These are phyloP conservation scores for Menidia menidia DNA, from an alignment of 2,797 vertebrate genomes.

Conservation along the genomic window DNA sequence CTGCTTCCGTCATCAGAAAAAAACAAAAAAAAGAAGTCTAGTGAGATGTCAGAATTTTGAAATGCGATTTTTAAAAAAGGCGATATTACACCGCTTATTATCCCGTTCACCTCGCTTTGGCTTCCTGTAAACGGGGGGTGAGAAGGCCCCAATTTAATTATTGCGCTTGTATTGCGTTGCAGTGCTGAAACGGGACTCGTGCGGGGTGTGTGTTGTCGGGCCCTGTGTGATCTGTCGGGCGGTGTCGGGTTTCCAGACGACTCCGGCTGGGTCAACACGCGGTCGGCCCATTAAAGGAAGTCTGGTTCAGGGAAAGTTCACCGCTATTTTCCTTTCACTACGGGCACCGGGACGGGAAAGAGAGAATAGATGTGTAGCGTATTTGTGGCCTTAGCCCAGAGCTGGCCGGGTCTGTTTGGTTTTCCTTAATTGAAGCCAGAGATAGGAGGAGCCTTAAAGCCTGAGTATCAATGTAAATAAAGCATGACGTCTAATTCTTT, in stretches of 20 bases:
- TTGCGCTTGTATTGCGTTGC: constrained; percentile 90
- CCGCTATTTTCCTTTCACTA: constrained; percentile 94
- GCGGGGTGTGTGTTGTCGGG: constrained; percentile 91
- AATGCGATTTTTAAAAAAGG: constrained; percentile 57
- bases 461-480: constrained; percentile 82
- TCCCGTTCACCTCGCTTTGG: constrained; percentile 73
- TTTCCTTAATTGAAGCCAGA: constrained; percentile 88
- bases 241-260: constrained; percentile 93
- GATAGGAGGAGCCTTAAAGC: constrained; percentile 82
- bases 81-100: constrained; percentile 74
- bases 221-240: constrained; percentile 92
- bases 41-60: constrained; percentile 74
- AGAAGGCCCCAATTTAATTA: constrained; percentile 87
- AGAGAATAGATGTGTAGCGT: constrained; percentile 87
- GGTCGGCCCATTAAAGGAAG: constrained; percentile 94
- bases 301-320: constrained; percentile 99
- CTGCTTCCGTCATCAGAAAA: constrained; percentile 71
- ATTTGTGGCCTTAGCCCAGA: constrained; percentile 84
- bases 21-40: constrained; percentile 32
- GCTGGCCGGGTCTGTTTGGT: constrained; percentile 81
- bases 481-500: constrained; percentile 62
- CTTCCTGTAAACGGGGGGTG: constrained; percentile 88
- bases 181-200: constrained; percentile 90
- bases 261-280: constrained; percentile 93
- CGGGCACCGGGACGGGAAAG: constrained; percentile 89